Percentiles rank a stretch among this genome's conserved stretches.
phyloP scores from a whole-genome alignment of 1,140 invertebrate genomes.

The Drosophila bipectinata region DNA sequence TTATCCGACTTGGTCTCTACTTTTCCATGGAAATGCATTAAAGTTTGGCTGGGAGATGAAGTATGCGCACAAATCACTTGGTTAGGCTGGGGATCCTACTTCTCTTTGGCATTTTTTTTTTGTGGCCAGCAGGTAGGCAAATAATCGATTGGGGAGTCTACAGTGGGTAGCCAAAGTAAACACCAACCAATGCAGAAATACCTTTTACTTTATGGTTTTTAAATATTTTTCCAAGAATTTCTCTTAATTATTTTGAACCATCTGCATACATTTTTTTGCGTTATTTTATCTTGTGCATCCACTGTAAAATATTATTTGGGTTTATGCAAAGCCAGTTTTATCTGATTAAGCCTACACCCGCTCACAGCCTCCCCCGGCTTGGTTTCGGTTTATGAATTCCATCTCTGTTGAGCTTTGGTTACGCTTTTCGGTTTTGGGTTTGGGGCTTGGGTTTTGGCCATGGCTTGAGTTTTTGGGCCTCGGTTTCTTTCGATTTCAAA shows the following conservation, averaged over 20 bases:
- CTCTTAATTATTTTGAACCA: not conserved
- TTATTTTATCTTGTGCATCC: not conserved
- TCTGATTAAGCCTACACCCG: constrained; percentile 47
- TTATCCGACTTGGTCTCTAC: constrained; percentile 18
- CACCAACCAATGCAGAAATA: not conserved
- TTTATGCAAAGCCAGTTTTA: constrained; percentile 54
- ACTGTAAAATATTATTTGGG: constrained; percentile 39
- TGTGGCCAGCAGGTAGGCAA: constrained; percentile 3
- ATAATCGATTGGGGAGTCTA: constrained; percentile 42
- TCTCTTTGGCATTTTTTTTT: constrained; percentile 39
- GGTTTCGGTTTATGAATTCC: constrained; percentile 62
- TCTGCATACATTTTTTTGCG: not conserved
- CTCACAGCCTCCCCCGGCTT: constrained; percentile 18
- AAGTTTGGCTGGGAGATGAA: constrained; percentile 58
- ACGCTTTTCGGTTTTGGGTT: constrained; percentile 49
- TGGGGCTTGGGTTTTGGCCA: constrained; percentile 37
- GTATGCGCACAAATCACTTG: constrained; percentile 79
- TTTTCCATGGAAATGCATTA: constrained; percentile 73
- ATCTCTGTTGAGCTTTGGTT: constrained; percentile 60
- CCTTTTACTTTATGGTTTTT: not conserved
- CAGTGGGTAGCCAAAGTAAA: constrained; percentile 7
- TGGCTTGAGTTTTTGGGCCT: constrained; percentile 18
- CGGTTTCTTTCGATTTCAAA: constrained; percentile 61
- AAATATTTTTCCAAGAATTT: not conserved
- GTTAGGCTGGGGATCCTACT: constrained; percentile 40